Evolutionary conservation across 2,888 invertebrate species (phyloP).

Genomic region (Aphelenchoides bicaudatus): DNA sequence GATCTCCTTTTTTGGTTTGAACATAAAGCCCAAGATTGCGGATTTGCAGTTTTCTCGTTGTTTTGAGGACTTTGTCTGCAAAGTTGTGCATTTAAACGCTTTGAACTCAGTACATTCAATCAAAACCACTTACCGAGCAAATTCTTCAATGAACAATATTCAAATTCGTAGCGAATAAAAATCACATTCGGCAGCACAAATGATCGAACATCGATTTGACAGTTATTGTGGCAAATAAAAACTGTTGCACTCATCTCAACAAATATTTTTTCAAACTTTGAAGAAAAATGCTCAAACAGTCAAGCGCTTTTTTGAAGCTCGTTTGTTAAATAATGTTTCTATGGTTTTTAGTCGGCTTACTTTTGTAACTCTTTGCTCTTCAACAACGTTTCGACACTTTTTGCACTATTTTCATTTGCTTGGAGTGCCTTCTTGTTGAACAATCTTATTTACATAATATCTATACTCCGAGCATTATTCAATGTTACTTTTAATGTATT

Average conservation of each 20-base stretch:
- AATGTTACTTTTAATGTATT: too few species aligned
- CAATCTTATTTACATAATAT: too few species aligned
- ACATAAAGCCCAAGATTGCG: conserved; percentile 40
- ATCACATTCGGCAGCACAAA: conserved; percentile 2
- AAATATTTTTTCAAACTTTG: too few species aligned
- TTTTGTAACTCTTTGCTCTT: background rate
- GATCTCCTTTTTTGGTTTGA: conserved; percentile 33
- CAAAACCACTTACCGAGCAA: background rate
- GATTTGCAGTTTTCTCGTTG: conserved; percentile 13
- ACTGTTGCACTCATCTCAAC: conserved; percentile 14
- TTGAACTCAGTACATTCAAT: background rate
- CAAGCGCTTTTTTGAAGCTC: background rate
- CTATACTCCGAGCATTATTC: too few species aligned
- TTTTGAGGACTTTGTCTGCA: conserved; percentile 15
- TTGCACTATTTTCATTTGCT: background rate
- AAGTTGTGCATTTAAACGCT: background rate
- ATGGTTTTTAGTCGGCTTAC: conserved; percentile 13
- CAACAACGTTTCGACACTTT: background rate
- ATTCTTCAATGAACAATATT: conserved; percentile 10
- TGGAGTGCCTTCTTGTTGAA: too few species aligned
- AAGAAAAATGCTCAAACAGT: background rate
- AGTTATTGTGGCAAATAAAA: conserved; percentile 6
- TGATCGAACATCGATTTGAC: background rate
- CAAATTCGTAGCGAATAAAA: background rate
- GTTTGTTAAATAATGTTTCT: background rate